A percentile compares a stretch with the other conserved stretches of the same genome.
Evolutionary conservation across 2,113 vertebrate genomes (phyloP).

Genomic region (Zeus faber): DNA sequence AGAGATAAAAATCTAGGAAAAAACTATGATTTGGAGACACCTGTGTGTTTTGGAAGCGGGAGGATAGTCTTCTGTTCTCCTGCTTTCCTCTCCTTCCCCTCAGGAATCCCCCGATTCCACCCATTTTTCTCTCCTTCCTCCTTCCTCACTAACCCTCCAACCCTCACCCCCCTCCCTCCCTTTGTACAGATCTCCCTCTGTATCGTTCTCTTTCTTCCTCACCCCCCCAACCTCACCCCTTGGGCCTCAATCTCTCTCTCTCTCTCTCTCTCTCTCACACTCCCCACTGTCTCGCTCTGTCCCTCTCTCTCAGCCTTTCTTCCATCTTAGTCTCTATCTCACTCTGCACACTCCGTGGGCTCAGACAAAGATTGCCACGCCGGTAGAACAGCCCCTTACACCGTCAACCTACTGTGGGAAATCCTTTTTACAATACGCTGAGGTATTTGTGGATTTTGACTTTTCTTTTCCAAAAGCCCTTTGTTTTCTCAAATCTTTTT

Average conservation of each 20-base stretch:
- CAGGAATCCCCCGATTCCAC: too few species aligned
- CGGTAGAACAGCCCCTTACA: slow-evolving; percentile 35
- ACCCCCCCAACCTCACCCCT: too few species aligned
- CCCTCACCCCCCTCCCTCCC: not conserved
- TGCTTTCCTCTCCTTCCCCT: too few species aligned
- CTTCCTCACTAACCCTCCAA: slow-evolving; percentile 2
- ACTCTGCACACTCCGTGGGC: slow-evolving; percentile 30
- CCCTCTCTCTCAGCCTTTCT: not conserved
- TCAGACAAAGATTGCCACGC: slow-evolving; percentile 30
- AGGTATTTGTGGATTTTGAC: slow-evolving; percentile 43
- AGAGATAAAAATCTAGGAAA: too few species aligned
- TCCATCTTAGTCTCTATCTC: slow-evolving; percentile 28
- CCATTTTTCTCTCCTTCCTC: slow-evolving; percentile 11
- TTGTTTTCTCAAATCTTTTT: too few species aligned
- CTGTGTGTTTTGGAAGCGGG: too few species aligned
- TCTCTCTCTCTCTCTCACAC: not conserved
- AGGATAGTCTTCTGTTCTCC: too few species aligned
- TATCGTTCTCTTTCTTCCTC: too few species aligned
- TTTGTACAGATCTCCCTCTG: too few species aligned
- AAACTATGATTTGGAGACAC: too few species aligned
- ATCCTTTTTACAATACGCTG: slow-evolving; percentile 33
- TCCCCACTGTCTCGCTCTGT: not conserved
- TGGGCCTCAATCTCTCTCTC: slow-evolving; percentile 6
- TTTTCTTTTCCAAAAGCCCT: too few species aligned
- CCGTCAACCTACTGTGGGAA: slow-evolving; percentile 38